Conservation (phyloP, 2,113 vertebrate species). For the Pagrus major region DNA sequence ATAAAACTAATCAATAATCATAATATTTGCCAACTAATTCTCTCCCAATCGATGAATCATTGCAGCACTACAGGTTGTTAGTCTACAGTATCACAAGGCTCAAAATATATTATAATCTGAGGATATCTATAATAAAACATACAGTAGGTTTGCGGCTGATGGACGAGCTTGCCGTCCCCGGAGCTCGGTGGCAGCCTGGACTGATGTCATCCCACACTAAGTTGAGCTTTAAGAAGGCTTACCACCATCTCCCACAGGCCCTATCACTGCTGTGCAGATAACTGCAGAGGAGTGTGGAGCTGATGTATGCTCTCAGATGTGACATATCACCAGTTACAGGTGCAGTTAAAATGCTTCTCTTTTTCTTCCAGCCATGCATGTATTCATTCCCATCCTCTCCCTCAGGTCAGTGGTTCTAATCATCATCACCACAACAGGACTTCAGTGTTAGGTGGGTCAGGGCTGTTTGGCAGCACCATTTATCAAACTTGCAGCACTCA, state of each 20-base stretch:
- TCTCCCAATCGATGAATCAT: too few relatives aligned
- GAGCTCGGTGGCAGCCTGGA: constrained; percentile 3
- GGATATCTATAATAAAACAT: not conserved
- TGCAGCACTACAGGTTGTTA: too few relatives aligned
- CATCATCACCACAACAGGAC: constrained; percentile 42
- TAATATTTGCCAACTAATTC: too few relatives aligned
- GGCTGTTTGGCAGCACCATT: constrained; percentile 62
- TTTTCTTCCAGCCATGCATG: constrained; percentile 44
- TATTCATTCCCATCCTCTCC: constrained; percentile 36
- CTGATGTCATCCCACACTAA: constrained; percentile 9
- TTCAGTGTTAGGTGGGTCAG: constrained; percentile 3
- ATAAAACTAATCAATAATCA: too few relatives aligned
- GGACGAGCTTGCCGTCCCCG: not conserved
- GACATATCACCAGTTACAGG: constrained; percentile 44
- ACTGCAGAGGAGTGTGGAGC: constrained; percentile 11
- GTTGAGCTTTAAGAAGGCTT: constrained; percentile 8
- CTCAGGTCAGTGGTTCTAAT: constrained; percentile 49
- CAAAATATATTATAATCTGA: not conserved
- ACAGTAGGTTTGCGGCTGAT: too few relatives aligned
- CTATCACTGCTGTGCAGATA: constrained; percentile 27
- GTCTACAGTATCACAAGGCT: too few relatives aligned
- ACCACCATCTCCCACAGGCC: constrained; percentile 23
- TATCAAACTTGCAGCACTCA: constrained; percentile 60
- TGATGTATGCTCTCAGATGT: constrained; percentile 36
- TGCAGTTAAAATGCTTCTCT: constrained; percentile 39